A percentile compares a stretch with the other conserved stretches of the same genome.
phyloP scores from a whole-genome alignment of 2,888 invertebrate genomes.

The Plagodis dolabraria region DNA sequence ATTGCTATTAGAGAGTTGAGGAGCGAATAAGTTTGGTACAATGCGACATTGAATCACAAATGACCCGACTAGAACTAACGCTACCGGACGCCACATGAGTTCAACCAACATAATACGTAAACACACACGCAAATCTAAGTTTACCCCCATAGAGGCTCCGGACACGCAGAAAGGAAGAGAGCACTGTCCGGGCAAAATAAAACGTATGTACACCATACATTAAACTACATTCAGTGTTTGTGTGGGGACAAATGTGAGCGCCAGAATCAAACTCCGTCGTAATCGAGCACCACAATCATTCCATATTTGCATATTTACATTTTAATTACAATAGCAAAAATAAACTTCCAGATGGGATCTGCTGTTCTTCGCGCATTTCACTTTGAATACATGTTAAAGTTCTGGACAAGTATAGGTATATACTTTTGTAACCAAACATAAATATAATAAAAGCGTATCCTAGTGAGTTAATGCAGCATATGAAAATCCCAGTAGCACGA shows the following conservation, averaged over 20 bases:
- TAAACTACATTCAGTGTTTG: slow-evolving; percentile 6
- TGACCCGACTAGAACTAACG: slow-evolving; percentile 6
- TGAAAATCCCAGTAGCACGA: no score
- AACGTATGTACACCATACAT: slow-evolving; percentile 36
- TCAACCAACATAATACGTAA: slow-evolving; percentile 10
- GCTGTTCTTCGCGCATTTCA: no score
- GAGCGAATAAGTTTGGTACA: neutral
- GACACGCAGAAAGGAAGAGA: slow-evolving; percentile 69
- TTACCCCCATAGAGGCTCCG: slow-evolving; percentile 68
- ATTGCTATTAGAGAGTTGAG: no score
- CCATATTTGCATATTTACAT: no score
- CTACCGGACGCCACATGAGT: slow-evolving; percentile 20
- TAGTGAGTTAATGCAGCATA: no score
- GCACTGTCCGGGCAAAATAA: slow-evolving; percentile 61
- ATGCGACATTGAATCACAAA: neutral
- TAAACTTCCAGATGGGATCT: no score
- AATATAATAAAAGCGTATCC: no score
- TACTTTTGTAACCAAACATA: no score
- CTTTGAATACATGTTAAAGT: no score
- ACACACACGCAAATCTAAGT: slow-evolving; percentile 23
- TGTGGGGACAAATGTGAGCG: neutral
- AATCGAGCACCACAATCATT: neutral
- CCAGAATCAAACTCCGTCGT: neutral
- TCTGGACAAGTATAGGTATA: no score
- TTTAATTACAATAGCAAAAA: no score